Conservation (phyloP, 2,888 invertebrate species). For the Yponomeuta cagnagella region DNA sequence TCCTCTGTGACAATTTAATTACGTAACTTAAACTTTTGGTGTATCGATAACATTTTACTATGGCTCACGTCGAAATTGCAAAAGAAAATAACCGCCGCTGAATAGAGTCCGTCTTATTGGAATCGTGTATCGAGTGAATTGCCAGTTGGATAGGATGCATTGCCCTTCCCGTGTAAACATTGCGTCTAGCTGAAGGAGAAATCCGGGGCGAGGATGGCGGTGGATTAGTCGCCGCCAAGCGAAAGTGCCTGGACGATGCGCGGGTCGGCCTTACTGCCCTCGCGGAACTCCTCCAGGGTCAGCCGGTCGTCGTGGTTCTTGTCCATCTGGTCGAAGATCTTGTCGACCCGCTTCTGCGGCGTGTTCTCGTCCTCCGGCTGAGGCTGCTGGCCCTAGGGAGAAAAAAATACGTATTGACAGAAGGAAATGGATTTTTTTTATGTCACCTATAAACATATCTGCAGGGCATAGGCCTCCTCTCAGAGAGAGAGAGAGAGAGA, state of each 20-base stretch:
- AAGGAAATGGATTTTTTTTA: no score
- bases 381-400: constrained; percentile 88
- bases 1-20: no score
- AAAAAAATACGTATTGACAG: not conserved
- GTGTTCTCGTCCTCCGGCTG: constrained; percentile 93
- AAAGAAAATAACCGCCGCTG: no score
- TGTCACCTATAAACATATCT: no score
- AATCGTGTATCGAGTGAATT: no score
- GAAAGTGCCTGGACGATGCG: constrained; percentile 97
- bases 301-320: constrained; percentile 98
- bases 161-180: not conserved
- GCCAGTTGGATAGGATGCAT: no score
- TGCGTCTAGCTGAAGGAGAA: constrained; percentile 35
- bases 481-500: no score
- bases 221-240: constrained; percentile 84
- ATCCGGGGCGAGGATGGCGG: constrained; percentile 70
- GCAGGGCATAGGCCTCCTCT: no score
- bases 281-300: constrained; percentile 96
- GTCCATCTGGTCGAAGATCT: constrained; percentile 99
- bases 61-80: no score
- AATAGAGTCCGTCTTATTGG: no score
- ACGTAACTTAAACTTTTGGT: no score
- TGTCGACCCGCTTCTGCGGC: constrained; percentile 96
- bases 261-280: constrained; percentile 98
- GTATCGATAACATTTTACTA: no score